These are phyloP conservation scores for Prionailurus bengalensis DNA, from an alignment of 2,113 vertebrate genomes.

Conservation along the genomic window DNA sequence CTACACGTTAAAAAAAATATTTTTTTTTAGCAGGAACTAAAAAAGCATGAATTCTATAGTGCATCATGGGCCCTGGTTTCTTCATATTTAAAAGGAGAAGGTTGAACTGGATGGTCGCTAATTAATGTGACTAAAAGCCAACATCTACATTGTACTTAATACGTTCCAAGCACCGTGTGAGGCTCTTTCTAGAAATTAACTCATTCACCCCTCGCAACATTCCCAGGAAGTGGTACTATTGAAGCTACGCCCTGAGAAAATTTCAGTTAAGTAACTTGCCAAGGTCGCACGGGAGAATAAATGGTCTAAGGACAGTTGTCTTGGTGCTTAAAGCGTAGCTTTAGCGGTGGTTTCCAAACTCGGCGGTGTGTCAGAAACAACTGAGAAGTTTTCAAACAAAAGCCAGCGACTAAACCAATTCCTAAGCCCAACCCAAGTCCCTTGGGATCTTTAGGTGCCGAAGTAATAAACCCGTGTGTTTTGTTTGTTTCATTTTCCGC, in stretches of 20 bases:
- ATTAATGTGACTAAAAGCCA: not conserved
- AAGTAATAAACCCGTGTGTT: not conserved
- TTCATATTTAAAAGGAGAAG: not conserved
- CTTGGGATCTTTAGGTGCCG: not conserved
- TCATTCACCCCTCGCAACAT: not conserved
- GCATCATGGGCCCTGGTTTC: not conserved
- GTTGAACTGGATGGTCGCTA: not conserved
- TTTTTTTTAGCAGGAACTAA: not conserved
- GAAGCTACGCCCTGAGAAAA: not conserved
- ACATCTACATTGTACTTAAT: rapidly evolving
- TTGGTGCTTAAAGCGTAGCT: not conserved
- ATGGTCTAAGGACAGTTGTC: not conserved
- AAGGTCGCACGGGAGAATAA: no score
- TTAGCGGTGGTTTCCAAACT: not conserved
- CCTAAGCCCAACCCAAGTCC: no score
- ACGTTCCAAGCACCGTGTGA: not conserved
- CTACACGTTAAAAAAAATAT: no score
- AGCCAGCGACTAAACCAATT: not conserved
- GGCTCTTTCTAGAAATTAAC: not conserved
- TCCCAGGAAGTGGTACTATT: not conserved
- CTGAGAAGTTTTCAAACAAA: not conserved
- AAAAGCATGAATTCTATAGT: not conserved
- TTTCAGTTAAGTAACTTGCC: not conserved
- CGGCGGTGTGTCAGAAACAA: not conserved
- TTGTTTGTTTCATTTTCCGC: not conserved